Conservation (phyloP, 2,797 vertebrate genomes). For the Eospalax fontanierii region DNA sequence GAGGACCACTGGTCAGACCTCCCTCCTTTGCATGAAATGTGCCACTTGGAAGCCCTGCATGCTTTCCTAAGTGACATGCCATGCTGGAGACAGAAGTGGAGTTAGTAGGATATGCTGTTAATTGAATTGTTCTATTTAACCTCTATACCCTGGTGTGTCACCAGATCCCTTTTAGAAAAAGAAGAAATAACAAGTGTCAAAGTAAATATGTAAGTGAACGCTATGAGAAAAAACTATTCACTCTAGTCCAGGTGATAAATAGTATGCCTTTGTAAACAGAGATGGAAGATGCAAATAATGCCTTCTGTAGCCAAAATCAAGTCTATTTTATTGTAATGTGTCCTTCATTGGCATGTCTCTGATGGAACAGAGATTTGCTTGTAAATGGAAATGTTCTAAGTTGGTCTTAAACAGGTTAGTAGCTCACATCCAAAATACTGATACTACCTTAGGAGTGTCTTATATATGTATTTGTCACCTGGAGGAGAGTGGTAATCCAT, state of each 20-base stretch:
- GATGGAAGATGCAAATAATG: background rate
- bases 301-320: conserved; percentile 16
- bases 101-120: background rate
- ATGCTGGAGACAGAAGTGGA: background rate
- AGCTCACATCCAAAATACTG: conserved; percentile 27
- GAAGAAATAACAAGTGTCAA: background rate
- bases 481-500: background rate
- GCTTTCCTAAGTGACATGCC: background rate
- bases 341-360: conserved; percentile 24
- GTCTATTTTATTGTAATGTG: conserved; percentile 11
- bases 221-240: background rate
- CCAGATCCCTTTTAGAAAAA: background rate
- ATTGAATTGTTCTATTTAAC: background rate
- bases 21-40: background rate
- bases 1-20: background rate
- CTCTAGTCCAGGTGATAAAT: background rate
- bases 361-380: conserved; percentile 38
- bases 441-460: background rate
- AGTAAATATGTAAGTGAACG: too few species aligned
- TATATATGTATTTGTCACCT: background rate
- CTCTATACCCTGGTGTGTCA: background rate
- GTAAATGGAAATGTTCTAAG: conserved; percentile 47
- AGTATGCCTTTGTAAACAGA: background rate
- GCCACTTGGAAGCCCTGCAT: background rate
- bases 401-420: conserved; percentile 34